Evolutionary conservation across 2,888 invertebrate genomes (phyloP), one percentile per base, ranked within the genome.

Genomic region (Cheilosia variabilis): DNA sequence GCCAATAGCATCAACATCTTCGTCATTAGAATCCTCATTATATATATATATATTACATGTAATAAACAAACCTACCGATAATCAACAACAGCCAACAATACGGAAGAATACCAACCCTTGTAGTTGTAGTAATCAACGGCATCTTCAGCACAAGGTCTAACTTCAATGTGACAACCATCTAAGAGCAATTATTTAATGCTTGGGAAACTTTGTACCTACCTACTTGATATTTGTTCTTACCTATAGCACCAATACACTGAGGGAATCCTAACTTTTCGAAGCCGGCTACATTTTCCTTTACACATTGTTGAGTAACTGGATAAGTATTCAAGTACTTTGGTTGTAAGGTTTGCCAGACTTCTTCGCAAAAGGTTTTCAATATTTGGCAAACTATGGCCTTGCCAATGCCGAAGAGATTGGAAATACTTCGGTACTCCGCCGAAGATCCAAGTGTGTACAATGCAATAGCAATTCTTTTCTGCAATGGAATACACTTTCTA

Each of bases 261-360:
- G 37, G 71, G 15, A 58, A 71, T 5, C 37, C 71, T 7, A 71
- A 2, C 43, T 71, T 71, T 37, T 22, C 50, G 22, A 71, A 71
- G 0, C 71, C 71, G n/a, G 19, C 13, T 9, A 58, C 37, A 41
- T 60, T 71, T 60, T 71, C 71, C 3, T 53, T 27, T 27, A 68
- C 13, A 10, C 4, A 27, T 7, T 71, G 10, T 22, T 22, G 9
- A n/a, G 43, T 63, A n/a, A 55, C 53, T 43, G 55, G 60, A 19
- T 55, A 73, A 5, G 43, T 7, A 37, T 7, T 37, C 5, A 60
- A 13, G 24, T 71, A 58, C 1, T 50, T 71, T 37, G 50, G 50
- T 6, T 24, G 24, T 2, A 73, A 53, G 4, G 34, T 31, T 53
- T 47, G 31, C 57, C 69, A 69, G 4, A 57, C 47, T 34, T 47